Base-by-base conservation (phyloP, 2,888 invertebrate species). In the Argyresthia albistria region DNA sequence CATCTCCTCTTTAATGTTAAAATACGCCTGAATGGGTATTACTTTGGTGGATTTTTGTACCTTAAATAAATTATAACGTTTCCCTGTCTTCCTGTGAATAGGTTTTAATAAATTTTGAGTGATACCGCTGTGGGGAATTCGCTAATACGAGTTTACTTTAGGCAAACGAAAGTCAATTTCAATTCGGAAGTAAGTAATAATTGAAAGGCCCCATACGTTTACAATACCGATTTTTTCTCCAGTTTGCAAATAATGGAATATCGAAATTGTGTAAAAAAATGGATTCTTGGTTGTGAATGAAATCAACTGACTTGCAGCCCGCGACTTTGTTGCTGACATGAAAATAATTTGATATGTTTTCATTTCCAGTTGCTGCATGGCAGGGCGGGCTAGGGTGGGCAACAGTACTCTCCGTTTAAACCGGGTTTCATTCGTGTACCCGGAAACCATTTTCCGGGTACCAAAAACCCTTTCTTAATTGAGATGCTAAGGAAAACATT, bases 11-110 rank as follows among this genome's bases (percentile, higher is more conserved):
- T 70, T 61, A 73, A 68, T 66, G 70, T 77, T 73, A 76, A 78
- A 79, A 61, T 76, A 80, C 76, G 80, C 82, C 67, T 80, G 77
- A 80, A 80, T 80, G 79, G 71, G 79, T 82, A 82, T 81, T 82
- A 79, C 84, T 80, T 84, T 82, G 69, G 70, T 70, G 79, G 79
- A 80, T 83, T 84, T 86, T 82, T 83, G 79, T 70, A 72, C 70
- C 76, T 72, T 84, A 79, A 83, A 87, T 86, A 83, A 84, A 81
- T 84, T 76, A 87, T 86, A 70, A 76, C 73, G 70, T 83, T 81
- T 79, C 78, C 76, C 71, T 81, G 79, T 80, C 80, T 77, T 78
- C 76, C 71, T 81, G 79, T 80, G 81, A 78, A 77, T 72, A 74
- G 66, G 73, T 75, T 80, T 79, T 81, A 86, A 86, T 86, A 80